A percentile compares a stretch with the other conserved stretches of the same genome.
Conservation (phyloP, 2,113 vertebrate genomes). For the Psephotus haematonotus region DNA sequence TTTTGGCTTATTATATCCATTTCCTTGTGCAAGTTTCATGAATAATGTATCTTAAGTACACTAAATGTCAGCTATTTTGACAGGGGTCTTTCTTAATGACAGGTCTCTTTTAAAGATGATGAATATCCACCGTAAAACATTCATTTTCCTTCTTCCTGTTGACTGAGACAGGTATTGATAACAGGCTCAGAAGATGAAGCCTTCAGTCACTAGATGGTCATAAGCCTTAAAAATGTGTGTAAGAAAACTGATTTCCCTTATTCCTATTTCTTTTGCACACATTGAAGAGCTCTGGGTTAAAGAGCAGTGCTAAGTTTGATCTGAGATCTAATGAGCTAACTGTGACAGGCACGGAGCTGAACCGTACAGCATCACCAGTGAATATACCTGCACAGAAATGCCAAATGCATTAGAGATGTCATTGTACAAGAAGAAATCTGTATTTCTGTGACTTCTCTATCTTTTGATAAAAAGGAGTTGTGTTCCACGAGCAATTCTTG, state of each 20-base stretch:
- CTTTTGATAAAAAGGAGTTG: not conserved
- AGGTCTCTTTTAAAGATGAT: not conserved
- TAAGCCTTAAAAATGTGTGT: not conserved
- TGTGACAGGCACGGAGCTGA: not conserved
- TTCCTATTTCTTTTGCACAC: not conserved
- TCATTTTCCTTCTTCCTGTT: not conserved
- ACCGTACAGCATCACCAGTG: not conserved
- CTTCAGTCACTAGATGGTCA: not conserved
- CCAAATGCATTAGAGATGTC: not conserved
- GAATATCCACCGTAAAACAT: not conserved
- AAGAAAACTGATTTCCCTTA: not conserved
- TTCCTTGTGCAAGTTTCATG: not conserved
- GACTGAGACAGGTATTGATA: not conserved
- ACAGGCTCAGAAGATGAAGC: not conserved
- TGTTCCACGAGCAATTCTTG: not conserved
- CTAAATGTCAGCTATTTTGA: not conserved
- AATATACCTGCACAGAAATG: not conserved
- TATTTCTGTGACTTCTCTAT: not conserved
- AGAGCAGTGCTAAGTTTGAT: not conserved
- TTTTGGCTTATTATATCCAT: not conserved
- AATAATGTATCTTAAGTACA: not conserved
- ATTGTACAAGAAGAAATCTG: not conserved
- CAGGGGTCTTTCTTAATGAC: not conserved
- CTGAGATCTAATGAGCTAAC: not conserved
- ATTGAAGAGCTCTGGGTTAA: not conserved